phyloP scores from a whole-genome alignment of 1,140 invertebrate genomes.

The Gerris buenoi region DNA sequence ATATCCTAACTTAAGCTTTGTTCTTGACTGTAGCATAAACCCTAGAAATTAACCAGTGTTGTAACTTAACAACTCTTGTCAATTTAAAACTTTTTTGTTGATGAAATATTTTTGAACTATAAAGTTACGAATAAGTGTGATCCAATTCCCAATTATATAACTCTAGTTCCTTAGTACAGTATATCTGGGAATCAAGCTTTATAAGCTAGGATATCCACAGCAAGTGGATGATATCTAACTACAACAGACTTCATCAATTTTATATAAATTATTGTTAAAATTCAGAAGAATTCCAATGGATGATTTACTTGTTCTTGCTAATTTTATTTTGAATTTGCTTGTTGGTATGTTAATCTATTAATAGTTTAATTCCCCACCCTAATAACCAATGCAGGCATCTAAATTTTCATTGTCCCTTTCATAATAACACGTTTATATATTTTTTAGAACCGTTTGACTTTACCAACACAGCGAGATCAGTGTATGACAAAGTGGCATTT shows the following conservation, averaged over 20 bases:
- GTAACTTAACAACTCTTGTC: neutral
- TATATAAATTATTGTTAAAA: neutral
- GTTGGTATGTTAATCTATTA: neutral
- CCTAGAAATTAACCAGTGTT: neutral
- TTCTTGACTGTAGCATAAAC: neutral
- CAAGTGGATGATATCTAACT: no score
- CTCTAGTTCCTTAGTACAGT: no score
- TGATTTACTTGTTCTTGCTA: neutral
- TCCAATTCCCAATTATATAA: no score
- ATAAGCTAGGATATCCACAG: no score
- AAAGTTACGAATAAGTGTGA: neutral
- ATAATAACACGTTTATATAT: constrained; percentile 13
- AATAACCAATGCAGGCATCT: neutral
- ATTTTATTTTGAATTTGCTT: neutral
- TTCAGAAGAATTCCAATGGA: neutral
- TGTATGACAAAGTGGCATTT: constrained; percentile 75
- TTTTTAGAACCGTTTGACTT: constrained; percentile 80
- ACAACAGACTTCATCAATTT: no score
- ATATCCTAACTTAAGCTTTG: neutral
- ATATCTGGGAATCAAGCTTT: no score
- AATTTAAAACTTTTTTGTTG: neutral
- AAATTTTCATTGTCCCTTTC: neutral
- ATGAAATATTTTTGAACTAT: neutral
- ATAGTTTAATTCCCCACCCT: neutral
- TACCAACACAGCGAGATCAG: constrained; percentile 87